phyloP scores from a whole-genome alignment of 2,113 vertebrate species.

The Hirundichthys speculiger region DNA sequence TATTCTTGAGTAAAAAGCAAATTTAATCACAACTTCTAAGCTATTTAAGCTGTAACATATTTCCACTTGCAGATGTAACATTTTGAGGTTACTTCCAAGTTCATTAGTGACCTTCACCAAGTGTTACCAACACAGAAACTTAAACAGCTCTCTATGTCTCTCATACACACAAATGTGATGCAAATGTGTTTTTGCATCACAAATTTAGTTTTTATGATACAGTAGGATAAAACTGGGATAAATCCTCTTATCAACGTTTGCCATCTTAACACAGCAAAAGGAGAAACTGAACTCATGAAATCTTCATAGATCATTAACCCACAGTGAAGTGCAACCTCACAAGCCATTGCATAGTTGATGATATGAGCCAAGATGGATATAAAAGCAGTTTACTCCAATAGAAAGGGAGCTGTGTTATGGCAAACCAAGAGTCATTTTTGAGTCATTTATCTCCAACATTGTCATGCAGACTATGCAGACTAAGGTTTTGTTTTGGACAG shows the following conservation, averaged over 20 bases:
- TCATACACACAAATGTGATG: neutral
- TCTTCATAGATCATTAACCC: conserved; percentile 27
- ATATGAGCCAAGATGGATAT: neutral
- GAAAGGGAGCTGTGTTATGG: neutral
- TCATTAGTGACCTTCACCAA: neutral
- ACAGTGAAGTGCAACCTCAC: neutral
- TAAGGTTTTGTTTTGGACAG: neutral
- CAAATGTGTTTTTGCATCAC: neutral
- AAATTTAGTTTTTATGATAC: conserved; percentile 4
- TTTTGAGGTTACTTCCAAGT: neutral
- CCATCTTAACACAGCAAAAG: conserved; percentile 4
- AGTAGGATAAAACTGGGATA: conserved; percentile 8
- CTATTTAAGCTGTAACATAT: too few relatives aligned
- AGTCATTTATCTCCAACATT: too few relatives aligned
- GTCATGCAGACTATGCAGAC: conserved; percentile 1
- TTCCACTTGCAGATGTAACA: neutral
- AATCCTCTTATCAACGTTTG: conserved; percentile 24
- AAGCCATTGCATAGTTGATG: conserved; percentile 8
- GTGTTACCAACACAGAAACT: neutral
- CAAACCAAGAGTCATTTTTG: too few relatives aligned
- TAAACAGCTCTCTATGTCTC: conserved; percentile 2
- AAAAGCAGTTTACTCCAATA: neutral
- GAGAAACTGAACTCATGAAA: conserved; percentile 27
- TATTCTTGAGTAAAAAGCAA: too few relatives aligned
- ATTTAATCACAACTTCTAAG: neutral